Percentiles rank a stretch among this genome's conserved stretches.
These are phyloP conservation scores for Acronicta leporina DNA, from an alignment of 2,888 invertebrate genomes.

Conservation along the genomic window DNA sequence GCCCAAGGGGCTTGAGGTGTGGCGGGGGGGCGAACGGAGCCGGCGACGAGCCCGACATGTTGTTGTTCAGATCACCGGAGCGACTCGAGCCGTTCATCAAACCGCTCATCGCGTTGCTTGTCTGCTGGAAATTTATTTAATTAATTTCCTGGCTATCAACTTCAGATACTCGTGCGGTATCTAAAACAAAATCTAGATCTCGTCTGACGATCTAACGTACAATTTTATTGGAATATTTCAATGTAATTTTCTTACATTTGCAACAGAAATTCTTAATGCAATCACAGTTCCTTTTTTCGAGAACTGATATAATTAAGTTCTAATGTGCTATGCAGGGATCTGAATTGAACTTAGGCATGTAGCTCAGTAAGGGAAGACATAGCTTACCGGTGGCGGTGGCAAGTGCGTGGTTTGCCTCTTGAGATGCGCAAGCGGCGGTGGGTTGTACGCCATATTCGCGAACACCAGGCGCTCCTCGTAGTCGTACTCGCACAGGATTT, in stretches of 20 bases:
- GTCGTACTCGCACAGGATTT: slow-evolving; percentile 99
- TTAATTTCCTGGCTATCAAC: slow-evolving; percentile 37
- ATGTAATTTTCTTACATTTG: slow-evolving; percentile 1
- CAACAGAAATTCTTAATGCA: not conserved
- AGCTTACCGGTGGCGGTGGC: slow-evolving; percentile 90
- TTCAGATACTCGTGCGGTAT: slow-evolving; percentile 20
- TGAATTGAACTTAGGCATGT: too few species aligned
- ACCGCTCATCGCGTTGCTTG: slow-evolving; percentile 81
- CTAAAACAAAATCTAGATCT: slow-evolving; percentile 32
- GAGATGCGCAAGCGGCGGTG: slow-evolving; percentile 94
- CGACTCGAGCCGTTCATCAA: slow-evolving; percentile 88
- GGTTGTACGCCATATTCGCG: slow-evolving; percentile 98
- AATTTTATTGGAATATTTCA: slow-evolving; percentile 3
- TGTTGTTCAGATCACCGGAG: slow-evolving; percentile 91
- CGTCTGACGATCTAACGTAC: slow-evolving; percentile 8
- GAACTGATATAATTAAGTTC: too few species aligned
- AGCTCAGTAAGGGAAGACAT: not conserved
- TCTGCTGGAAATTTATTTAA: slow-evolving; percentile 68
- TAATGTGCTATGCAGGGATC: too few species aligned
- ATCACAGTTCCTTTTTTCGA: too few species aligned
- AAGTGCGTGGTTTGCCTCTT: slow-evolving; percentile 91
- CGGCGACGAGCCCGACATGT: slow-evolving; percentile 89
- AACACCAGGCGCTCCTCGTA: slow-evolving; percentile 98
- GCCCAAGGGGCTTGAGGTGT: slow-evolving; percentile 89
- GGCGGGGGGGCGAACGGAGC: slow-evolving; percentile 84